phyloP scores from a whole-genome alignment of 2,888 invertebrate genomes.

The Loripinus fragilis region DNA sequence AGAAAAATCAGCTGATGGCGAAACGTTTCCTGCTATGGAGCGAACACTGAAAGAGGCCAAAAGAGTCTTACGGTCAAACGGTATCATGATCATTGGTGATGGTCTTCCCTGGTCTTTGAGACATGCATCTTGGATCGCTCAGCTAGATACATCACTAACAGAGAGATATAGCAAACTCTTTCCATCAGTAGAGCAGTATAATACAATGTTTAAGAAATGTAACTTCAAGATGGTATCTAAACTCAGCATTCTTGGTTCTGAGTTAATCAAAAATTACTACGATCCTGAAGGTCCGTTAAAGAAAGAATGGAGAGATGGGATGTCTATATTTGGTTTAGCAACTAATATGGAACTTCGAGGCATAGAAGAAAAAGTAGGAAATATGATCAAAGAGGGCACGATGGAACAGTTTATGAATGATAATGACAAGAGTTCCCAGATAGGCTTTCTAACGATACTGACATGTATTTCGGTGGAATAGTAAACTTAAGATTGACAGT shows the following conservation, averaged over 20 bases:
- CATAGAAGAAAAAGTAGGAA: background rate
- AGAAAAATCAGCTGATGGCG: background rate
- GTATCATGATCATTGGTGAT: background rate
- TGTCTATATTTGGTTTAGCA: background rate
- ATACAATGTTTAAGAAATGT: background rate
- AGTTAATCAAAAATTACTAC: background rate
- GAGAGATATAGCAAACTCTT: background rate
- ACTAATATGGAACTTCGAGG: background rate
- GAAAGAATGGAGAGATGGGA: too few relatives aligned
- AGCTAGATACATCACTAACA: background rate
- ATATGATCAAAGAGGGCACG: background rate
- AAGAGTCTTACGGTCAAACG: background rate
- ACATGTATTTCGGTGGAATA: background rate
- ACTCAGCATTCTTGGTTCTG: background rate
- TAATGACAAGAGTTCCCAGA: background rate
- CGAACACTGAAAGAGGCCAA: background rate
- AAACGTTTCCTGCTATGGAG: background rate
- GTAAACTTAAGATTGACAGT: too few relatives aligned
- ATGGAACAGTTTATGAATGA: conserved; percentile 1
- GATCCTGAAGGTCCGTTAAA: conserved; percentile 14
- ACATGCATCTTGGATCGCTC: background rate
- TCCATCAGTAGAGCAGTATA: background rate
- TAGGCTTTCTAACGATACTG: background rate
- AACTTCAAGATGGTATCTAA: background rate
- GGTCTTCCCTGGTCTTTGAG: background rate